Evolutionary conservation across 2,113 vertebrate genomes (phyloP).

Genomic region (Crocuta crocuta): DNA sequence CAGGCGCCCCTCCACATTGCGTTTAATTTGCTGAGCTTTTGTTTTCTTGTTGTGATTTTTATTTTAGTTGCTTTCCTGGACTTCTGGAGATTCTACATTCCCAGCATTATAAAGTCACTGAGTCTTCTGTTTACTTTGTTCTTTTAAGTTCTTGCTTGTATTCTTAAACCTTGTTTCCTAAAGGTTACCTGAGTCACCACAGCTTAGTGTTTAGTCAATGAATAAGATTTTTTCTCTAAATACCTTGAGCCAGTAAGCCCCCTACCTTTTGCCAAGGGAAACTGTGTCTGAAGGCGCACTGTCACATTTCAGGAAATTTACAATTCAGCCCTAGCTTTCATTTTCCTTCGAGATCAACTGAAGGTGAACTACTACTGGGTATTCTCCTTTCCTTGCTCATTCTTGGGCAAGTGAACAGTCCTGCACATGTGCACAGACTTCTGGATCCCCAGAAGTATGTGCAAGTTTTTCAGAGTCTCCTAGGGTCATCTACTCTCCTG

Average conservation of each 20-base stretch:
- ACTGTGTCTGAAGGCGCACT: neutral
- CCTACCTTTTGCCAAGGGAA: neutral
- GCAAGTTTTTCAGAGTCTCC: neutral
- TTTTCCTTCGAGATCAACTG: neutral
- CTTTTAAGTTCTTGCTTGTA: neutral
- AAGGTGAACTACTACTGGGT: neutral
- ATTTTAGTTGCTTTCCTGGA: neutral
- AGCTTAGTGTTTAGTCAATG: neutral
- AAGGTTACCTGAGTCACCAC: neutral
- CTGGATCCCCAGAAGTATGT: neutral
- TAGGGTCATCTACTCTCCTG: neutral
- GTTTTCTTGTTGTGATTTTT: neutral
- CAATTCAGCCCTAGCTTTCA: neutral
- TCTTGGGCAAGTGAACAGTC: neutral
- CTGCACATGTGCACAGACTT: neutral
- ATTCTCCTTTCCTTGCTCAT: neutral
- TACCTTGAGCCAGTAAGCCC: neutral
- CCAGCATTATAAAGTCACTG: neutral
- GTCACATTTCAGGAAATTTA: neutral
- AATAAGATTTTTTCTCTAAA: neutral
- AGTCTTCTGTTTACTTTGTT: neutral
- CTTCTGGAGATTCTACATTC: neutral
- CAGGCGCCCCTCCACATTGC: too few relatives aligned
- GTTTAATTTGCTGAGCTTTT: neutral
- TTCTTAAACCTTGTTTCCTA: neutral